Conservation (phyloP, 1,140 invertebrate genomes). For the Bombus consobrinus region DNA sequence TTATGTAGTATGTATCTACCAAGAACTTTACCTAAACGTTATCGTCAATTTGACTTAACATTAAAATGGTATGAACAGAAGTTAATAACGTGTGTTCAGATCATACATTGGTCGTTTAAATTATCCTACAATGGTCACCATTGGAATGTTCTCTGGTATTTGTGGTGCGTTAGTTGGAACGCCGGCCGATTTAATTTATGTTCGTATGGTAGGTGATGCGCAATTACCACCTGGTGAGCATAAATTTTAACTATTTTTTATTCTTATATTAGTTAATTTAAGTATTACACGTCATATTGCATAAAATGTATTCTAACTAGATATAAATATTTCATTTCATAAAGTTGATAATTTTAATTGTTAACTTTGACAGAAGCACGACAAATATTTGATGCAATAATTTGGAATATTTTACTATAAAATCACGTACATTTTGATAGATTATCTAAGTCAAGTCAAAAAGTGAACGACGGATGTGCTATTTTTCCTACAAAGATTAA, state of each 20-base stretch:
- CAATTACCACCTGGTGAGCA: conserved; percentile 84
- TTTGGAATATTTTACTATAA: too few species aligned
- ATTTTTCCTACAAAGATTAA: too few species aligned
- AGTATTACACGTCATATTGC: too few species aligned
- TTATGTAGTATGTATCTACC: not conserved
- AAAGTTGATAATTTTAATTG: too few species aligned
- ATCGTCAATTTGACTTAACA: not conserved
- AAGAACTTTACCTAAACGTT: not conserved
- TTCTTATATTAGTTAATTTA: not conserved
- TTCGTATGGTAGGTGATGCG: conserved; percentile 89
- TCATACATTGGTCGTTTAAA: conserved; percentile 52
- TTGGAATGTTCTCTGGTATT: conserved; percentile 61
- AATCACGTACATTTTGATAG: too few species aligned
- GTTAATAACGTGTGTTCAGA: conserved; percentile 27
- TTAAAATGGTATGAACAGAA: too few species aligned
- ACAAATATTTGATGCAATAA: too few species aligned
- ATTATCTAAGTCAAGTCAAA: too few species aligned
- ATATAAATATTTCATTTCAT: too few species aligned
- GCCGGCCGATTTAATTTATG: conserved; percentile 80
- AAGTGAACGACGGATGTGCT: too few species aligned
- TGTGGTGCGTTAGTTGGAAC: conserved; percentile 59
- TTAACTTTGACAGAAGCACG: too few species aligned
- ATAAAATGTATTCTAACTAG: too few species aligned
- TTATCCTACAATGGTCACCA: conserved; percentile 55
- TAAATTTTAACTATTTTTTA: not conserved